Base-by-base conservation (phyloP, 2,888 invertebrate species). In the Nomada ruficornis region DNA sequence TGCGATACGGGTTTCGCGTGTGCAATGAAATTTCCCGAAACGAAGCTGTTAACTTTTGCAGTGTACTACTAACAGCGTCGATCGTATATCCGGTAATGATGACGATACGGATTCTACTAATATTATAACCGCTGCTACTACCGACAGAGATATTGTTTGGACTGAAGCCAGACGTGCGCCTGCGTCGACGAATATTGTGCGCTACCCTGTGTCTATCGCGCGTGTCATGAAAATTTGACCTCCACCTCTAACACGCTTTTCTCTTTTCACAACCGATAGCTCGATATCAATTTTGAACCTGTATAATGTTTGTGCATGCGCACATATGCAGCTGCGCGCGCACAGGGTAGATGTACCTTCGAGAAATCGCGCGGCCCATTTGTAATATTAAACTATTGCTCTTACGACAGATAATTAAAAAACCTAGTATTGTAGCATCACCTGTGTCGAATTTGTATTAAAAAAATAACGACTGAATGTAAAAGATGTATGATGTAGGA, bases 81-180 rank as follows among this genome's bases (percentile, higher is more conserved):
- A 62, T 84, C 73, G 79, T 67, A 57, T 75, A 77, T 60, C 76
- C 80, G 71, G 70, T 76, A 79, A 80, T 60, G 76, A 68, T 77
- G 82, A 69, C 90, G 90, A 88, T 90, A 91, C 89, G 91, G 90
- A 87, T 90, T 90, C 89, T 92, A 90, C 78, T 89, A 83, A 84
- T 76, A 72, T 80, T 79, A 77, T 85, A 88, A 88, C 90, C 91
- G 90, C 83, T 87, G 89, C 86, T 89, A 83, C 86, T 90, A 90
- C 84, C 85, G 89, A 86, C 89, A 80, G 91, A 90, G 91, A 91
- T 91, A 91, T 91, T 89, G 90, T 91, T 93, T 93, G 93, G 93
- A 92, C 85, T 78, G 80, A 80, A 89, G 93, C 93, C 93, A 93
- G 92, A 90, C 89, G 90, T 92, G 93, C 93, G 93, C 93, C 90